phyloP scores from a whole-genome alignment of 1,140 invertebrate genomes.

The Platorchestia sp. region DNA sequence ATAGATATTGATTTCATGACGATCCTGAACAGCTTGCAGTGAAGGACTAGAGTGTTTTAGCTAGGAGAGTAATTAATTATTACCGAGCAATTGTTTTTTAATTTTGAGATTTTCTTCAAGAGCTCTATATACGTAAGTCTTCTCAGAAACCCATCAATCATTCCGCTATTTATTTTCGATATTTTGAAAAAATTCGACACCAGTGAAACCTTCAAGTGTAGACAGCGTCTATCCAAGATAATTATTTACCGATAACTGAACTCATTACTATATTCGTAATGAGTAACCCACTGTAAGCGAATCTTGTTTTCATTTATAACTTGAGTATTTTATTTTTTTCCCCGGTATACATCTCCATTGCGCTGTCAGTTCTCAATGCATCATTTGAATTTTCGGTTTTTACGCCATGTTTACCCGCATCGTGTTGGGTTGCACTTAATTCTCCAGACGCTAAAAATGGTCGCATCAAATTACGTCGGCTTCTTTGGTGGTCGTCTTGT shows the following conservation, averaged over 20 bases:
- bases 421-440: neutral
- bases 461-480: neutral
- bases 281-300: neutral
- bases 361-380: neutral
- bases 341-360: neutral
- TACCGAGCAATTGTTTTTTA: too few species aligned
- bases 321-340: neutral
- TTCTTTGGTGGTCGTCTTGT: neutral
- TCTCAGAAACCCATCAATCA: too few species aligned
- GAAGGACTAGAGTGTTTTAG: too few species aligned
- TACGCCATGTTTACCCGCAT: neutral
- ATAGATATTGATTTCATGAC: too few species aligned
- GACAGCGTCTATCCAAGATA: too few species aligned
- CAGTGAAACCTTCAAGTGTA: too few species aligned
- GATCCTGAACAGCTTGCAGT: too few species aligned
- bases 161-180: too few species aligned
- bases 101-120: too few species aligned
- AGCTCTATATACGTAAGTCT: too few species aligned
- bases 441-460: neutral
- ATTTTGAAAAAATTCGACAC: too few species aligned
- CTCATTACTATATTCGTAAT: neutral
- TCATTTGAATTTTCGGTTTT: neutral
- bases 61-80: too few species aligned
- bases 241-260: neutral
- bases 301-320: neutral